phyloP scores from a whole-genome alignment of 30 jellyfish, hydroid and myxozoan species.

The Morbakka virulenta region DNA sequence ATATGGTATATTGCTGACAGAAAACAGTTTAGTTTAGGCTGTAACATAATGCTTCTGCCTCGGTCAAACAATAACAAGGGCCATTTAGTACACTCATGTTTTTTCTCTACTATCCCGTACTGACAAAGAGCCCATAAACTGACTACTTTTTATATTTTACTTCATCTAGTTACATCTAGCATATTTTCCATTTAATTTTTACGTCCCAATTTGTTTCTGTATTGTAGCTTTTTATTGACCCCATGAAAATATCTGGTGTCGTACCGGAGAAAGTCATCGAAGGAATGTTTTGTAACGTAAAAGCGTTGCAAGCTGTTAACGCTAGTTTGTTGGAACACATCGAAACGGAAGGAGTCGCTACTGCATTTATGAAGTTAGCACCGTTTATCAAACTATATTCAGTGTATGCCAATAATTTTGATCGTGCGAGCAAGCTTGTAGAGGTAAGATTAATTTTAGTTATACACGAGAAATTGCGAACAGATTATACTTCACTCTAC shows the following conservation, averaged over 20 bases:
- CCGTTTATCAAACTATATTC: slow-evolving; percentile 88
- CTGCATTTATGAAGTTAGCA: slow-evolving; percentile 74
- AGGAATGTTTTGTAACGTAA: slow-evolving; percentile 80
- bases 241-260: slow-evolving; percentile 63
- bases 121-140: too few species aligned
- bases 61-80: too few species aligned
- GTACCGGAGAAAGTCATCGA: slow-evolving; percentile 62
- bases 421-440: slow-evolving; percentile 62
- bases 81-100: too few species aligned
- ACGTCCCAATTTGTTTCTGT: background rate
- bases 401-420: slow-evolving; percentile 87
- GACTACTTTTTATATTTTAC: too few species aligned
- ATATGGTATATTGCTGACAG: too few species aligned
- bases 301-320: slow-evolving; percentile 76
- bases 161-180: too few species aligned
- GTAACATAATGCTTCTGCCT: too few species aligned
- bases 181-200: too few species aligned
- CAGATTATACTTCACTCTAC: too few species aligned
- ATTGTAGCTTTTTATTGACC: slow-evolving; percentile 72
- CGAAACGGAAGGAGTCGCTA: slow-evolving; percentile 81
- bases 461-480: too few species aligned
- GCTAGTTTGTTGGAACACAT: slow-evolving; percentile 59
- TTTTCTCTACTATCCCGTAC: too few species aligned
- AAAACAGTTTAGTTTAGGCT: too few species aligned
- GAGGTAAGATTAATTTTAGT: slow-evolving; percentile 41